Evolutionary conservation across 2,888 invertebrate species (phyloP), one percentile per base, ranked within the genome.

Genomic region (Miltochrista miniata): DNA sequence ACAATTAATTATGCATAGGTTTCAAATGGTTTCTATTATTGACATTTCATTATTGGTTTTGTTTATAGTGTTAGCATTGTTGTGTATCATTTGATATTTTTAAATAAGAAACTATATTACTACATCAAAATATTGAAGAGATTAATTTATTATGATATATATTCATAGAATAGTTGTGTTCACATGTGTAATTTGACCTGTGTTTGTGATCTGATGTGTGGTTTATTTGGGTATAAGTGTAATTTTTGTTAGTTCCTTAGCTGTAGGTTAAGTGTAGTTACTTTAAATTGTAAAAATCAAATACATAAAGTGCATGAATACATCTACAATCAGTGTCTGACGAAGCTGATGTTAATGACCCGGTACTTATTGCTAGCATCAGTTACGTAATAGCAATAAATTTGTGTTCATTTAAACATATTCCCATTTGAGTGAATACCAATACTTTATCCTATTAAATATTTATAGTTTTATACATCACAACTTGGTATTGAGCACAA

Each of bases 121-220:
- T 81, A 79, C 79, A 83, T 80, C 68, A 81, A 81, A 71, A 55
- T 80, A 76, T 24, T 72, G 68, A 83, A 81, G 90, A 90, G 90
- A 90, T 90, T 91, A 89, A 89, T 87, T 90, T 91, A 89, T 87
- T 87, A 76, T 85, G 81, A 81, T 31, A 76, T 80, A 75, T 78
- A 81, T 81, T 74, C 72, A 75, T 80, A 70, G 82, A 69, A 82
- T 86, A 87, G 81, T 82, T 79, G 83, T 84, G 81, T 87, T 87
- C 79, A 84, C 74, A 83, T 77, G 84, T 88, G 86, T 88, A 88
- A 88, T 87, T 84, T 81, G 81, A 86, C 81, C 77, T 81, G 82
- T 85, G 85, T 88, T 87, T 88, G 90, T 89, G 91, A 91, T 91
- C 90, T 89, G 89, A 90, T 85, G 86, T 81, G 79, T 83, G 83